A percentile compares a stretch with the other conserved stretches of the same genome.
Conservation (phyloP, 2,888 invertebrate genomes). For the Incurvaria masculella region DNA sequence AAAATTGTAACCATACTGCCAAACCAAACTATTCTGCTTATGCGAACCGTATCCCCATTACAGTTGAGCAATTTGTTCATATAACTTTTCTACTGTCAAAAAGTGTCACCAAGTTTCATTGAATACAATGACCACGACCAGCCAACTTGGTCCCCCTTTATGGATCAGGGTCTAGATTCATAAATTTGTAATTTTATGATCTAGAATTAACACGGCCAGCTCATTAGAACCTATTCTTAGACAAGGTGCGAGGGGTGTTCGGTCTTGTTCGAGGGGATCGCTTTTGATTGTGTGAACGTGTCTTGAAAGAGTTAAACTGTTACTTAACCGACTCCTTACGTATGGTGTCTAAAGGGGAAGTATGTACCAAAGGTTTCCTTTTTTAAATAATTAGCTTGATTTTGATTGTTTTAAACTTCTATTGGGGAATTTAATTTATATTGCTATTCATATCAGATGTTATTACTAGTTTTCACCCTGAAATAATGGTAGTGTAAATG, state of each 20-base stretch:
- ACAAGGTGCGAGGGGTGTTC: slow-evolving; percentile 27
- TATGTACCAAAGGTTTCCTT: too few species aligned
- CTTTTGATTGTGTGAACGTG: neutral
- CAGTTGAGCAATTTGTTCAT: slow-evolving; percentile 37
- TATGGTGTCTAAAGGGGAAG: too few species aligned
- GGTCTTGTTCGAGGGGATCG: slow-evolving; percentile 26
- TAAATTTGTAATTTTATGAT: slow-evolving; percentile 51
- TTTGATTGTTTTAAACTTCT: too few species aligned
- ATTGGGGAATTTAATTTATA: too few species aligned
- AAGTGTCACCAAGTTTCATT: slow-evolving; percentile 20
- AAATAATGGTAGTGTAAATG: too few species aligned
- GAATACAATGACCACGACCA: slow-evolving; percentile 29
- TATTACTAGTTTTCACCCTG: too few species aligned
- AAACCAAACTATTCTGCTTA: too few species aligned
- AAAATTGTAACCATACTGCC: too few species aligned
- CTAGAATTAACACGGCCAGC: slow-evolving; percentile 48
- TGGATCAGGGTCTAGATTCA: slow-evolving; percentile 37
- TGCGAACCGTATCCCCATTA: slow-evolving; percentile 17
- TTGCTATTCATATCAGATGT: too few species aligned
- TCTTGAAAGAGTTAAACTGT: neutral
- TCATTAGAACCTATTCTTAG: slow-evolving; percentile 52
- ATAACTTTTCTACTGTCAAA: slow-evolving; percentile 44
- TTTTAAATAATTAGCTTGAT: too few species aligned
- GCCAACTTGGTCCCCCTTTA: slow-evolving; percentile 45
- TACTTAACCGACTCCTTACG: neutral